Evolutionary conservation across 1,140 invertebrate genomes (phyloP).

Genomic region (Euwallacea similis): DNA sequence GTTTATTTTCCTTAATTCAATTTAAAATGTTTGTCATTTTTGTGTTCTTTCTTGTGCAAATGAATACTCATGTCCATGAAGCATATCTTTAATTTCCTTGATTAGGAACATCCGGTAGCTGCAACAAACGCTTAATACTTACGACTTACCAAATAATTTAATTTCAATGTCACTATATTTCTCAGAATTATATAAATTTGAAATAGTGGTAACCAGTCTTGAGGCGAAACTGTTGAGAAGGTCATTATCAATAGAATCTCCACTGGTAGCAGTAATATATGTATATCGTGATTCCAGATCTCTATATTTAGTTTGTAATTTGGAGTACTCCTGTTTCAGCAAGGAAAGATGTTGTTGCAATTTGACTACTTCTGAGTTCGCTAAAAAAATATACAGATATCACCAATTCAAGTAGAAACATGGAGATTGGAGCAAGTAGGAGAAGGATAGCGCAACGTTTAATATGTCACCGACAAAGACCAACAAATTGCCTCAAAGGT

Average conservation of each 20-base stretch:
- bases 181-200: slow-evolving; percentile 76
- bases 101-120: too few species aligned
- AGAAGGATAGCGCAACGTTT: too few species aligned
- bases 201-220: slow-evolving; percentile 76
- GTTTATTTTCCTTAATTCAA: too few species aligned
- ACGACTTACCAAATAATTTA: slow-evolving; percentile 59
- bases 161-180: slow-evolving; percentile 78
- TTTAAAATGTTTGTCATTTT: too few species aligned
- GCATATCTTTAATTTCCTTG: too few species aligned
- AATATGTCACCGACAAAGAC: too few species aligned
- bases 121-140: too few species aligned
- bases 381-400: slow-evolving; percentile 6
- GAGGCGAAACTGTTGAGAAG: slow-evolving; percentile 73
- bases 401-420: too few species aligned
- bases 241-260: slow-evolving; percentile 50
- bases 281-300: slow-evolving; percentile 83
- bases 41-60: too few species aligned
- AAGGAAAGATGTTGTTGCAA: slow-evolving; percentile 84
- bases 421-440: too few species aligned
- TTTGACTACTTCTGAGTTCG: slow-evolving; percentile 66
- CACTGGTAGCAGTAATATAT: slow-evolving; percentile 63
- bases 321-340: slow-evolving; percentile 88
- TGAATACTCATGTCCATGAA: too few species aligned
- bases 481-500: too few species aligned
- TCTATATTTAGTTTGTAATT: slow-evolving; percentile 78